Evolutionary conservation across 2,888 invertebrate species (phyloP), one percentile per base, ranked within the genome.

Genomic region (Pherbina coryleti): DNA sequence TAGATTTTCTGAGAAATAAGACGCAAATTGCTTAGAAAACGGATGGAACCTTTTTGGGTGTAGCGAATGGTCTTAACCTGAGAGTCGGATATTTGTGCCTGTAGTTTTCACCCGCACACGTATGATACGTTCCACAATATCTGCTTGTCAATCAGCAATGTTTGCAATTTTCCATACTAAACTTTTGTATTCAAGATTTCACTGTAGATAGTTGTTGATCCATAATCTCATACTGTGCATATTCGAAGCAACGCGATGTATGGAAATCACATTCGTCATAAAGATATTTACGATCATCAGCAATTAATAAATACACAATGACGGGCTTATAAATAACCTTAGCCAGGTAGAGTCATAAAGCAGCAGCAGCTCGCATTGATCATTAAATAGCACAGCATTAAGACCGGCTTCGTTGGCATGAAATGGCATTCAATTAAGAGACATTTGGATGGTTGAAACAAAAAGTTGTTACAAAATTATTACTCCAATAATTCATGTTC

Each of bases 301-400:
- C 84, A 87, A 87, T 87, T 87, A 87, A 87, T 87, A 87, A 87
- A 87, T 87, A 85, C 84, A 83, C 83, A 84, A 80, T 85, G 85
- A 86, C 84, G 81, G 81, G 79, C 81, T 77, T 77, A 82, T 83
- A 83, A 84, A 84, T 83, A 81, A 80, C 81, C 62, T n/a, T 17
- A 75, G n/a, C 22, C 31, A 28, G 62, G 11, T n/a, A n/a, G 79
- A 70, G 82, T 83, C 84, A 84, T 60, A 72, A 72, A 72, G 19
- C 34, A 60, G 72, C 72, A 60, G 60, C 60, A 57, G 57, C 8
- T 70, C 70, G 49, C 14, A 44, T 44, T 44, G 44, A 44, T 51
- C 72, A 22, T 72, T 37, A 72, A 55, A 31, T 37, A 37, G 37
- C 55, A 22, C 22, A 37, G 44, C 5, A 9, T 28, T n/a, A n/a